phyloP scores from a whole-genome alignment of 2,888 invertebrate genomes.

The Synanthedon formicaeformis region DNA sequence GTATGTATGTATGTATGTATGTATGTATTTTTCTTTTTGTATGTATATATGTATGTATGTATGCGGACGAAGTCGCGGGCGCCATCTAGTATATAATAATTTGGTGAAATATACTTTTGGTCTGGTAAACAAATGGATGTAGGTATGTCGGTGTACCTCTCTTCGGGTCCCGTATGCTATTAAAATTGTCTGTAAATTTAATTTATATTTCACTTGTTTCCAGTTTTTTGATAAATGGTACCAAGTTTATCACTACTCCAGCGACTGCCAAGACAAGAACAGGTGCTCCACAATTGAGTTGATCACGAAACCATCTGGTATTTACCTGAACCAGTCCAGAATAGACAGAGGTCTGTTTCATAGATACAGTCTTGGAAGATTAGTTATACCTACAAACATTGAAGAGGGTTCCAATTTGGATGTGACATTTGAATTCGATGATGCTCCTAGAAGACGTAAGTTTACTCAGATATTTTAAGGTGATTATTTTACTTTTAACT shows the following conservation, averaged over 20 bases:
- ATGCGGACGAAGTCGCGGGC: too few relatives aligned
- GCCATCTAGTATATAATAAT: too few relatives aligned
- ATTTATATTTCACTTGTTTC: slow-evolving; percentile 5
- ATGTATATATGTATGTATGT: too few relatives aligned
- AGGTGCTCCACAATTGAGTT: slow-evolving; percentile 44
- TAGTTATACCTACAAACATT: slow-evolving; percentile 24
- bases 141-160: too few relatives aligned
- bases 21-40: too few relatives aligned
- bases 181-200: too few relatives aligned
- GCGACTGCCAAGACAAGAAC: slow-evolving; percentile 35
- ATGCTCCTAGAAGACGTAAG: slow-evolving; percentile 49
- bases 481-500: background rate
- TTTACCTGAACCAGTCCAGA: slow-evolving; percentile 44
- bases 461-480: slow-evolving; percentile 3
- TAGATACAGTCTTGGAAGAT: slow-evolving; percentile 34
- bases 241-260: slow-evolving; percentile 45
- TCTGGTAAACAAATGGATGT: too few relatives aligned
- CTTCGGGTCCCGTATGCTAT: too few relatives aligned
- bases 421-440: slow-evolving; percentile 30
- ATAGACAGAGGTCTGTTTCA: slow-evolving; percentile 46
- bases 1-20: too few relatives aligned
- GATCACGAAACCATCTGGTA: slow-evolving; percentile 25
- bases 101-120: too few relatives aligned
- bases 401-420: slow-evolving; percentile 31
- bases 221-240: slow-evolving; percentile 55